These are phyloP conservation scores for Pristiophorus japonicus DNA, from an alignment of 2,113 vertebrate species.

Conservation along the genomic window DNA sequence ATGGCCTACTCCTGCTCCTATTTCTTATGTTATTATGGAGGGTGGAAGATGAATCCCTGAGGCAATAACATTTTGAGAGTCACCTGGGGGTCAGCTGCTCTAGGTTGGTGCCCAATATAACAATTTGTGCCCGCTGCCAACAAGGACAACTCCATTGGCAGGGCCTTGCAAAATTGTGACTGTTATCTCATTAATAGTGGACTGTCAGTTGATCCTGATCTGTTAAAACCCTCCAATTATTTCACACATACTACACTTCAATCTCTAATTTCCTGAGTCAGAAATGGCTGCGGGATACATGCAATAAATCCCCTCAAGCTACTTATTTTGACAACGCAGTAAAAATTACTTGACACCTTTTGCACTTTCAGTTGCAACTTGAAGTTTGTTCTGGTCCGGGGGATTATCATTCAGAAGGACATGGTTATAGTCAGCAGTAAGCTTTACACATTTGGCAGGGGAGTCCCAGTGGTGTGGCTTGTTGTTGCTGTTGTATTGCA, in stretches of 20 bases:
- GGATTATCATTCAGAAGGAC: neutral
- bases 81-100: neutral
- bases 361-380: neutral
- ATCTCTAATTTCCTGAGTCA: neutral
- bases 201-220: neutral
- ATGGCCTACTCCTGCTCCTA: no score
- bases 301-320: neutral
- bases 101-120: neutral
- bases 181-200: neutral
- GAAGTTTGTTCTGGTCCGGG: neutral
- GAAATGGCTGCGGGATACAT: neutral
- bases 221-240: neutral
- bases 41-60: neutral
- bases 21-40: no score
- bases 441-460: neutral
- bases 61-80: neutral
- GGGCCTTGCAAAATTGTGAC: neutral
- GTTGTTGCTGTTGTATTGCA: neutral
- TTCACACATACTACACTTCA: neutral
- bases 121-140: neutral
- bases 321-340: neutral
- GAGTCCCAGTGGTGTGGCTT: neutral
- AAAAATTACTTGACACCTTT: neutral
- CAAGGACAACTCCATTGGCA: no score
- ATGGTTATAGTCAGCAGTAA: neutral